Percentiles rank a stretch among this genome's conserved stretches.
These are phyloP conservation scores for Toxonevra muliebris DNA, from an alignment of 2,888 invertebrate species.

Conservation along the genomic window DNA sequence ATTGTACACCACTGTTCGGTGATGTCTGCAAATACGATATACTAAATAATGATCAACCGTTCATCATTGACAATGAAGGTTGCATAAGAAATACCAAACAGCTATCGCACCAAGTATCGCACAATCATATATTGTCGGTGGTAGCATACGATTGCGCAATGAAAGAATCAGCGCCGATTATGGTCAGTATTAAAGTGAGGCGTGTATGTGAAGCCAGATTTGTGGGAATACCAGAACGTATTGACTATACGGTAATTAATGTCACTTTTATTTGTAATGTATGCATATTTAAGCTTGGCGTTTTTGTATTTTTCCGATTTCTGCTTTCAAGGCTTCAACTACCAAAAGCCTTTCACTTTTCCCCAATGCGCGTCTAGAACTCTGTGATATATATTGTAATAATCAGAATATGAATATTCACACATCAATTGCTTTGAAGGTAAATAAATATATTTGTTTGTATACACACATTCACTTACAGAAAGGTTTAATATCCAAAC, in stretches of 20 bases:
- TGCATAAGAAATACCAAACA: constrained; percentile 94
- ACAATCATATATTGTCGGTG: constrained; percentile 95
- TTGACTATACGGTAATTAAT: constrained; percentile 61
- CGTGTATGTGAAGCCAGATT: constrained; percentile 82
- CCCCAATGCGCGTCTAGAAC: constrained; percentile 62
- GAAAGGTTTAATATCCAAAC: too few relatives aligned
- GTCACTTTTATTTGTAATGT: background rate
- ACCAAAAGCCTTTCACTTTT: constrained; percentile 61
- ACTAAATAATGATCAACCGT: constrained; percentile 88
- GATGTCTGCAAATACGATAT: constrained; percentile 99
- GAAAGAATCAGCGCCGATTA: constrained; percentile 91
- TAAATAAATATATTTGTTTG: constrained; percentile 32
- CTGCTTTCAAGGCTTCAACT: constrained; percentile 52
- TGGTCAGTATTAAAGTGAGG: constrained; percentile 95
- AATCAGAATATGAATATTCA: constrained; percentile 59
- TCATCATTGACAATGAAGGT: constrained; percentile 91
- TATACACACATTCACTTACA: too few relatives aligned
- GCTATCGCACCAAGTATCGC: constrained; percentile 89
- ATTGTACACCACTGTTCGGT: constrained; percentile 93
- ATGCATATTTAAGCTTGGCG: background rate
- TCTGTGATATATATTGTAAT: constrained; percentile 65
- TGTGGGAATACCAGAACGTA: constrained; percentile 71
- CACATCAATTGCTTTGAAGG: constrained; percentile 61
- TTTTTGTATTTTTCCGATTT: background rate
- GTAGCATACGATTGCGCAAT: constrained; percentile 98